Base-by-base conservation (phyloP, 2,113 vertebrate species). In the Natator depressus region DNA sequence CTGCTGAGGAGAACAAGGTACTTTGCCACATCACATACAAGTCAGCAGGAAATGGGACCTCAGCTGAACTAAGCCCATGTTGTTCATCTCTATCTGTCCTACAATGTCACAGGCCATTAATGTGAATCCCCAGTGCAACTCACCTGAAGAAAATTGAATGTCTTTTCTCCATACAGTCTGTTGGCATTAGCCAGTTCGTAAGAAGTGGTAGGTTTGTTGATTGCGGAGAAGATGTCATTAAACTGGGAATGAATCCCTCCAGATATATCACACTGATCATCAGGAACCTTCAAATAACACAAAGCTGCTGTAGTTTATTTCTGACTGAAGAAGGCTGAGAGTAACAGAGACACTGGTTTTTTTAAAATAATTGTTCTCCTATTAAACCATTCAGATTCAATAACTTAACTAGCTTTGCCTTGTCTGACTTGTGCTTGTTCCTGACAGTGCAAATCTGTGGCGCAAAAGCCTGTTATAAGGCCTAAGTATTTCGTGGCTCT, bases 161-260 rank as follows among this genome's bases (percentile, higher is more conserved):
- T 72, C n/a, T 96, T 94, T 75, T 97, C 91, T 91, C 97, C 98
- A 4, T 98, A 98, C 47, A 98, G 94, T 82, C 97, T 95, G 86
- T 97, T 98, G 89, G 98, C 98, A 8, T 98, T 95, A 87, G 93
- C 97, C 24, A 98, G 97, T 31, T 92, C 97, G 9, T 95, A 97
- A 76, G 93, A 93, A 80, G 92, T 91, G 53, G 95, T 85, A 2
- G 78, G 78, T 46, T 96, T 95, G 84, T 94, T 97, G 91, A 98
- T 85, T 75, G 93, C 95, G 88, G 96, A 94, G 54, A 98, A 25
- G 5, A 98, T 84, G 53, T n/a, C 91, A 90, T 96, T 93, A 49
- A 98, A 96, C 59, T 96, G 93, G 49, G 93, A 97, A 90, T 98
- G 98, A 62, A 97, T 96, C 80, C 94, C 97, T 95, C 91, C 96